These are phyloP conservation scores for Plodia interpunctella DNA, from an alignment of 1,140 invertebrate species.

Conservation along the genomic window DNA sequence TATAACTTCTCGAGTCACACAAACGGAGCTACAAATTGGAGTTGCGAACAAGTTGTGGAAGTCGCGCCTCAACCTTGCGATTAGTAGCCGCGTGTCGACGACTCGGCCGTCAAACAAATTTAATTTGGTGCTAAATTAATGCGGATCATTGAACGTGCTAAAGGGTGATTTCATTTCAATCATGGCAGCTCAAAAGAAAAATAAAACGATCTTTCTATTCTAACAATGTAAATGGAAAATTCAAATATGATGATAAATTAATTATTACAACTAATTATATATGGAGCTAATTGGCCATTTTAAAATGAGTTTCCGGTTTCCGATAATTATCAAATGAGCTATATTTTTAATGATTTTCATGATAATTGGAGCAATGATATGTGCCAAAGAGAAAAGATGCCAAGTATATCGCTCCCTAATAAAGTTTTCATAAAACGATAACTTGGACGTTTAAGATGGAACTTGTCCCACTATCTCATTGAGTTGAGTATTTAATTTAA, in stretches of 20 bases:
- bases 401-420: too few species aligned
- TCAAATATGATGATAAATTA: too few species aligned
- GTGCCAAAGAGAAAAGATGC: too few species aligned
- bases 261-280: too few species aligned
- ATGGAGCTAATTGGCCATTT: too few species aligned
- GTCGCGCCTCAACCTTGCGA: conserved; percentile 52
- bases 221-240: background rate
- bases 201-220: background rate
- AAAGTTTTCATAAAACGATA: background rate
- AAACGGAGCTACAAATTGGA: conserved; percentile 65
- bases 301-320: too few species aligned
- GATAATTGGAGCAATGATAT: too few species aligned
- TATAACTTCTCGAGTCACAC: conserved; percentile 63
- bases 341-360: too few species aligned
- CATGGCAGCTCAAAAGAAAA: conserved; percentile 10
- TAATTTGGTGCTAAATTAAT: conserved; percentile 54
- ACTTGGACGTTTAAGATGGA: background rate
- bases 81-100: conserved; percentile 46
- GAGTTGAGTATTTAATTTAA: conserved; percentile 34
- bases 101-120: conserved; percentile 44
- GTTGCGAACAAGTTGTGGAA: conserved; percentile 55
- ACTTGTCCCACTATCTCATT: background rate
- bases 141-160: conserved; percentile 44
- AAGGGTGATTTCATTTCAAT: conserved; percentile 28
- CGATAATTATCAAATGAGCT: too few species aligned